phyloP scores from a whole-genome alignment of 1,140 invertebrate genomes.

The Orussus abietinus region DNA sequence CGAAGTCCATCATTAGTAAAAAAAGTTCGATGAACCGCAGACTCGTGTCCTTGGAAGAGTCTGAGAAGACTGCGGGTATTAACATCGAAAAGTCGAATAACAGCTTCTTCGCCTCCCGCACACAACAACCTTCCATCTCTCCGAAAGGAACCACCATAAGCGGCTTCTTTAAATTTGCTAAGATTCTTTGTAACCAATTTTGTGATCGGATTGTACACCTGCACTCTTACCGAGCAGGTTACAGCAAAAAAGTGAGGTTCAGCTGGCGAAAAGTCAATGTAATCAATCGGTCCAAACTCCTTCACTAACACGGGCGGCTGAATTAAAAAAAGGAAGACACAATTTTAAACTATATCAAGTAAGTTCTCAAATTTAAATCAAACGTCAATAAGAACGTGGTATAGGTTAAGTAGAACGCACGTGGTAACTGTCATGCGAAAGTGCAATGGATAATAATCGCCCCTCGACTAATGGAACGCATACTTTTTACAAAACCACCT shows the following conservation, averaged over 20 bases:
- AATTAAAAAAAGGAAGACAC: constrained; percentile 42
- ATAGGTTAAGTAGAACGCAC: constrained; percentile 9
- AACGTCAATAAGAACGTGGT: constrained; percentile 7
- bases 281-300: constrained; percentile 88
- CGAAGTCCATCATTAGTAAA: constrained; percentile 78
- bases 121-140: constrained; percentile 81
- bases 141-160: constrained; percentile 82
- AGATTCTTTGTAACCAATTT: constrained; percentile 81
- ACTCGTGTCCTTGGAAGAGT: constrained; percentile 52
- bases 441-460: too few relatives aligned
- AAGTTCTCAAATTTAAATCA: constrained; percentile 10
- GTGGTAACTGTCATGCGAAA: too few relatives aligned
- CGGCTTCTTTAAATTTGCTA: constrained; percentile 79
- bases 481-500: constrained; percentile 36
- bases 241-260: constrained; percentile 87
- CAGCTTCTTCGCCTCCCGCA: constrained; percentile 84
- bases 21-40: constrained; percentile 73
- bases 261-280: constrained; percentile 83
- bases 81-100: constrained; percentile 85
- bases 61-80: constrained; percentile 72
- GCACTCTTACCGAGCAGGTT: constrained; percentile 85
- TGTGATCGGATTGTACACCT: constrained; percentile 87
- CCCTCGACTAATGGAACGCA: constrained; percentile 1
- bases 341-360: constrained; percentile 17
- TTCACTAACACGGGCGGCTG: constrained; percentile 84